Evolutionary conservation across 2,888 invertebrate genomes (phyloP), one percentile per base, ranked within the genome.

Genomic region (Cheilosia impressa): DNA sequence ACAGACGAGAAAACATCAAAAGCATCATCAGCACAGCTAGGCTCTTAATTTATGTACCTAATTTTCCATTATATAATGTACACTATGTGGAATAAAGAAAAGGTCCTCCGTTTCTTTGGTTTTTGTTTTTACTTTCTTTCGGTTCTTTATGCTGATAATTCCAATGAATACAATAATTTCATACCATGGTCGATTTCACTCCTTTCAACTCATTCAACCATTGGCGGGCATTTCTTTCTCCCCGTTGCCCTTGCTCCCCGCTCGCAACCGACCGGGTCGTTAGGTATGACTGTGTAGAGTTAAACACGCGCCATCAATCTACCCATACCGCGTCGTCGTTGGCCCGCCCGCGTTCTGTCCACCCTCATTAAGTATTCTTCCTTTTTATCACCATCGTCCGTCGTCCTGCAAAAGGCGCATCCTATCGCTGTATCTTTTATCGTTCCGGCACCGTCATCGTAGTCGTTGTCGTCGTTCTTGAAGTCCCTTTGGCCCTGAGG

Each of bases 261-360:
- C 6, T 41, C 53, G 6, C 17, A n/a, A 45, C n/a, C 34, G 15
- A 17, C 13, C 19, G 34, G 50, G 13, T 71, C 38, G 38, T 31
- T 62, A 53, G 45, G 57, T 53, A 50, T 50, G 38, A 10, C 15
- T n/a, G 52, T 47, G 24, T 65, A 66, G 73, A 41, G 52, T 4
- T 24, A 63, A 69, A 81, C 76, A 76, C 81, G 81, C 63, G 76
- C 81, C 69, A 81, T 76, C 76, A 81, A 76, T 81, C 76, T 80
- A 63, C 76, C 62, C 53, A 68, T 27, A 52, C 73, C 58, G 7
- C 58, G 7, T 17, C 4, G 24, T 22, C 10, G 34, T 9, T 34
- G 10, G 10, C 10, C 13, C 50, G 10, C 41, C 60, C 62, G 68
- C 68, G 38, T 53, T 45, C 34, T 76, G 38, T 63, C 55, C 76